Base-by-base conservation (phyloP, 2,797 vertebrate genomes). In the Acipenser transmontanus region DNA sequence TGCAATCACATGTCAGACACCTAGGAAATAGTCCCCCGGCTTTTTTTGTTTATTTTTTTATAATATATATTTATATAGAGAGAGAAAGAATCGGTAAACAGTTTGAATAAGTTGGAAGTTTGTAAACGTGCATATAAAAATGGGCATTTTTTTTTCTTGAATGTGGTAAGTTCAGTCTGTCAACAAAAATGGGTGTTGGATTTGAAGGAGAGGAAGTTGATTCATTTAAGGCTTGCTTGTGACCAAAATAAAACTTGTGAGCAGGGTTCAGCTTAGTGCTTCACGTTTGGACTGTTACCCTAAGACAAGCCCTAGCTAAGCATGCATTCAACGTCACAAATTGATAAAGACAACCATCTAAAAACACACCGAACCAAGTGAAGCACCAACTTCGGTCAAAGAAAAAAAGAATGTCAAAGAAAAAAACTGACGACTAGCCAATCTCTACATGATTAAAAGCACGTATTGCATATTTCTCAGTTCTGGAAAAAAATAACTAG, bases 401-500 rank as follows among this genome's bases (percentile, higher is more conserved):
- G 90, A 79, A 84, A 91, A 82, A 77, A 80, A 82, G 78, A 81
- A 69, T 56, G 8, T 81, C 84, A 87, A 85, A 84, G 81, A 84
- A 88, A 88, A 82, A 72, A 78, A 82, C 84, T 80, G 80, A 85
- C 84, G 64, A 85, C 87, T 90, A 91, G 89, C 88, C 87, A 89
- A 74, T 85, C 84, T 89, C 85, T 87, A 92, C 82, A 87, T 87
- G 91, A 90, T 95, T 93, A 93, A 92, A 94, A 94, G 93, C 91
- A 92, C 91, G 88, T 93, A 92, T 97, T 98, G 95, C 95, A 98
- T 98, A 95, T 95, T 85, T 91, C 86, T 93, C 68, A 75, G 71
- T 72, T 74, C 85, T 88, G 89, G 91, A 82, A 87, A 78, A 77
- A 85, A 72, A 68, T 84, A 75, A 72, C 67, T n/a, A 92, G 91